Conservation (phyloP, 2,888 invertebrate genomes). For the Galerucella pusilla region DNA sequence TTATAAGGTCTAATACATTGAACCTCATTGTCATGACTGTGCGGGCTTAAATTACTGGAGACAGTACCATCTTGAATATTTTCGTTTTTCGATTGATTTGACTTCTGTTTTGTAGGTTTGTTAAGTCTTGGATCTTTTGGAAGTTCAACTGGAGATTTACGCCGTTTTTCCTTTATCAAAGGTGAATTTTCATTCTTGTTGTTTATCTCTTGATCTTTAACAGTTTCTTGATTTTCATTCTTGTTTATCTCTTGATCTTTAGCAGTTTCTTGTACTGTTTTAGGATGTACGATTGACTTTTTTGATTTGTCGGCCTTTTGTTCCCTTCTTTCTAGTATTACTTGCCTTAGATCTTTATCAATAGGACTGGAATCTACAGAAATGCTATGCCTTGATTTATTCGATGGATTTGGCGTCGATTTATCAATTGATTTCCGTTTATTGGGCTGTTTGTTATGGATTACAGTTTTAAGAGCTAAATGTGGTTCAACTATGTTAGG, state of each 20-base stretch:
- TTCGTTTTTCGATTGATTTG: not conserved
- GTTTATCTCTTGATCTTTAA: not conserved
- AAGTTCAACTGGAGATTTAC: slow-evolving; percentile 57
- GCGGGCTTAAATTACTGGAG: slow-evolving; percentile 37
- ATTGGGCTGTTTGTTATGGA: not conserved
- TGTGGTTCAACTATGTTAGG: slow-evolving; percentile 53
- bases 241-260: no score
- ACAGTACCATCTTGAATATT: slow-evolving; percentile 40
- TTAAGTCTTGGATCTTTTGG: slow-evolving; percentile 10
- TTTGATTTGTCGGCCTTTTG: slow-evolving; percentile 61
- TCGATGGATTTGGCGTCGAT: slow-evolving; percentile 7
- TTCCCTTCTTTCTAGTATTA: slow-evolving; percentile 26
- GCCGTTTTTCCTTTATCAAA: not conserved
- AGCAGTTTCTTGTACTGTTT: not conserved
- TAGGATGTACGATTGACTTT: slow-evolving; percentile 50
- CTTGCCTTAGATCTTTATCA: slow-evolving; percentile 30
- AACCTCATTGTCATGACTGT: not conserved
- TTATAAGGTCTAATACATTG: slow-evolving; percentile 6
- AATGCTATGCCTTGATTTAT: slow-evolving; percentile 13
- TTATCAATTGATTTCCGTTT: slow-evolving; percentile 14
- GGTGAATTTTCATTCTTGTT: not conserved
- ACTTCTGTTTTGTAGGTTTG: slow-evolving; percentile 3
- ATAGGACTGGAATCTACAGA: not conserved
- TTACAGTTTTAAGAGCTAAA: slow-evolving; percentile 34
- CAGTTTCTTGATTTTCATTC: no score